Conservation (phyloP, 1,140 invertebrate species). For the Caenorhabditis inopinata region DNA sequence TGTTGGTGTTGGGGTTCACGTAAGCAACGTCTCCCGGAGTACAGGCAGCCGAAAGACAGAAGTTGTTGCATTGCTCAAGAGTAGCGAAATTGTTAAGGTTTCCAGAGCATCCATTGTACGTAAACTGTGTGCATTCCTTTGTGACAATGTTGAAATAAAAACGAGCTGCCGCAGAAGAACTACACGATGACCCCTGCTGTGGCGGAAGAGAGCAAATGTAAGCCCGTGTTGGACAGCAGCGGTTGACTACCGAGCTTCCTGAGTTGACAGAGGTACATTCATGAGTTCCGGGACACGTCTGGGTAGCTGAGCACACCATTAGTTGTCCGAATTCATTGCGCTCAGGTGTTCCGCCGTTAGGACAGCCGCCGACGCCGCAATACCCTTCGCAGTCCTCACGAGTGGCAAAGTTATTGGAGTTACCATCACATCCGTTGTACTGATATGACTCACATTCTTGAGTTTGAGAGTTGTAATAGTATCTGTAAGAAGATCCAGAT, state of each 20-base stretch:
- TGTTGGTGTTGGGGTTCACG: slow-evolving; percentile 64
- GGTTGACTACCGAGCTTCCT: slow-evolving; percentile 58
- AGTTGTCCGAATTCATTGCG: slow-evolving; percentile 65
- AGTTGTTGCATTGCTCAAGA: slow-evolving; percentile 63
- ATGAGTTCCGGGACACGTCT: slow-evolving; percentile 60
- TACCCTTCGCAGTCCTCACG: slow-evolving; percentile 54
- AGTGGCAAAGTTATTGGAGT: slow-evolving; percentile 64
- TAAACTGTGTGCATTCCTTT: slow-evolving; percentile 66
- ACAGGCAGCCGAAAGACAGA: slow-evolving; percentile 64
- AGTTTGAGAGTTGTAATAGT: slow-evolving; percentile 65
- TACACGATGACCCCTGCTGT: slow-evolving; percentile 61
- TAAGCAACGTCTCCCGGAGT: slow-evolving; percentile 65
- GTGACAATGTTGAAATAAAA: slow-evolving; percentile 66
- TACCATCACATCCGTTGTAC: slow-evolving; percentile 64
- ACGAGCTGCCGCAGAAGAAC: slow-evolving; percentile 57
- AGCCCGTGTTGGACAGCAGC: slow-evolving; percentile 62
- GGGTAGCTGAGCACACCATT: slow-evolving; percentile 61
- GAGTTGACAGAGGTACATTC: slow-evolving; percentile 63
- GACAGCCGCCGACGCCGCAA: slow-evolving; percentile 64
- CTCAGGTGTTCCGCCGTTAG: slow-evolving; percentile 64
- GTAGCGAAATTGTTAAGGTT: slow-evolving; percentile 64
- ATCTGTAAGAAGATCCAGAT: slow-evolving; percentile 64
- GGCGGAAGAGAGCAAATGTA: slow-evolving; percentile 65
- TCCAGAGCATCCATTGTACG: slow-evolving; percentile 65
- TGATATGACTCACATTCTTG: slow-evolving; percentile 65